These are phyloP conservation scores for Amazona ochrocephala DNA, from an alignment of 2,797 vertebrate genomes.

Conservation along the genomic window DNA sequence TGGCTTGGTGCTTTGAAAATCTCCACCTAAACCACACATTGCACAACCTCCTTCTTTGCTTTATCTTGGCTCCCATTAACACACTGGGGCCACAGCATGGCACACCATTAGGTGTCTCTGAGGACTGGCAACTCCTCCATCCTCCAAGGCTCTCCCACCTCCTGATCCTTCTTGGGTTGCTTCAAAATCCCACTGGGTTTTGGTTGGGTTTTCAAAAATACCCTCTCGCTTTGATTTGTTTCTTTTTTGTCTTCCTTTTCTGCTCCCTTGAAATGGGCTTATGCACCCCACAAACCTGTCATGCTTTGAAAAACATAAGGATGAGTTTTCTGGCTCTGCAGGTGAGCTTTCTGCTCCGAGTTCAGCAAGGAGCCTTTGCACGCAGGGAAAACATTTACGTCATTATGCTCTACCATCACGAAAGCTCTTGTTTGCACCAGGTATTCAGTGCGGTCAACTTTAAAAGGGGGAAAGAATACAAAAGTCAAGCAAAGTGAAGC, in stretches of 20 bases:
- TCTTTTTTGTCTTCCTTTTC: background rate
- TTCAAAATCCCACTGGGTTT: background rate
- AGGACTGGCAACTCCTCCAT: background rate
- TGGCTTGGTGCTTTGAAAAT: background rate
- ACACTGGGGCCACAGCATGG: background rate
- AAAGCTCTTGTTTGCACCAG: background rate
- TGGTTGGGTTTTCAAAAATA: background rate
- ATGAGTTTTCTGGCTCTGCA: background rate
- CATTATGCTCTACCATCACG: background rate
- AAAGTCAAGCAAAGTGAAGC: background rate
- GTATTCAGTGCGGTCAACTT: background rate
- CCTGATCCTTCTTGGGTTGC: background rate
- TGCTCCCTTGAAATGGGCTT: background rate
- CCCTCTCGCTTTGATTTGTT: background rate
- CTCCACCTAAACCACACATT: background rate
- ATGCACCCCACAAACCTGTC: rapidly evolving
- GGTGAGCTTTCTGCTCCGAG: background rate
- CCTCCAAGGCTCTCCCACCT: background rate
- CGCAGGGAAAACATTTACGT: background rate
- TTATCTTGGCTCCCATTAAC: background rate
- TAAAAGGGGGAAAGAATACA: background rate
- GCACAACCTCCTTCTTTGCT: background rate
- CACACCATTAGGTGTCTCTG: rapidly evolving
- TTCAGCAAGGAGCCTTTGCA: background rate
- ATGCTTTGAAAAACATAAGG: background rate